Base-by-base conservation (phyloP, 2,888 invertebrate species). In the Erebia palarica region DNA sequence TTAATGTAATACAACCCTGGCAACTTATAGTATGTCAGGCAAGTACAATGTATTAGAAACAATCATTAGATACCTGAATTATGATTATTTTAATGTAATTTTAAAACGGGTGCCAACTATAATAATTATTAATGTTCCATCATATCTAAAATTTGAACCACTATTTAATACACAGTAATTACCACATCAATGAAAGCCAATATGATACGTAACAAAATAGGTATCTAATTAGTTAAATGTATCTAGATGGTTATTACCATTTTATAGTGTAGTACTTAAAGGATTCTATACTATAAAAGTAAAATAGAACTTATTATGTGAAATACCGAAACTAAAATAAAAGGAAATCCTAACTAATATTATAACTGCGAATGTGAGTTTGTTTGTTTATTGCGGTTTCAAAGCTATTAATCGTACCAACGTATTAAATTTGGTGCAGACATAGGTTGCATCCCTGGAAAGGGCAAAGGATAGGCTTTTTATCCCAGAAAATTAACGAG, bases 121-220 rank as follows among this genome's bases (percentile, higher is more conserved):
- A 55, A 49, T 61, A 55, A 51, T 47, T 49, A 63, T 63, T 63
- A 49, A 21, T 49, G 49, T 49, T 49, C 18, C 47, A 63, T 63
- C 63, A 42, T 65, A 65, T 42, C 55, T 53, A 36, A 55, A 65
- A 55, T 65, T 36, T 42, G 36, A 42, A 55, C 65, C 65, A 53
- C 65, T 55, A n/a, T 42, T 16, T 61, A 55, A 65, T 42, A 65
- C 42, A 65, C 53, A 53, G 16, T 55, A 55, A 65, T 27, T 27
- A 27, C 65, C 65, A 65, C 65, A 65, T 65, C 65, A 55, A 65
- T 65, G 42, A 11, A 65, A 65, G 47, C 49, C 63, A 21, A 27
- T 49, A 61, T 13, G 10, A 14, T n/a, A 14, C 36, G 58, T 36
- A 36, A 14, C 47, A 61, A 18, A 61, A 61, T 61, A 16, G n/a